Evolutionary conservation across 2,888 invertebrate species (phyloP).

Genomic region (Pollenia griseotomentosa): DNA sequence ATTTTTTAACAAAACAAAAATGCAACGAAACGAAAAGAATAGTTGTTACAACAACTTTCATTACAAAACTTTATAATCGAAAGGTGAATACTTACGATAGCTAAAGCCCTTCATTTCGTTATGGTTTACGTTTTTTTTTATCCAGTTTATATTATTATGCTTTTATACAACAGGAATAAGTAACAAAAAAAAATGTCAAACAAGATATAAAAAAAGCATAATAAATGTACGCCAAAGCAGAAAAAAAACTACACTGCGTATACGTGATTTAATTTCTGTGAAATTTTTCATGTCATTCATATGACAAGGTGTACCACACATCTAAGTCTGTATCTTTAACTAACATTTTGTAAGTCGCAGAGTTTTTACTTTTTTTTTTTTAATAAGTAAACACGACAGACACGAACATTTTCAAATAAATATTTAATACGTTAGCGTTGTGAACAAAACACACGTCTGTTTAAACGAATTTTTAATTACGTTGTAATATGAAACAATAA

Average conservation of each 20-base stretch:
- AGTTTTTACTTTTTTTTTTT: not conserved
- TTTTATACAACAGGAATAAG: not conserved
- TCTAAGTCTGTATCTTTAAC: not conserved
- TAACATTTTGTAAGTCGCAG: not conserved
- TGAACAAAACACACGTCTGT: not conserved
- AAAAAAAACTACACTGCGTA: conserved; percentile 35
- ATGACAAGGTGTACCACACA: conserved; percentile 38
- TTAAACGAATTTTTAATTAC: not conserved
- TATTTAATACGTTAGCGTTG: not conserved
- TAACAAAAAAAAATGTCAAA: not conserved
- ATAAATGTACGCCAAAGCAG: not conserved
- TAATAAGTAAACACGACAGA: not conserved
- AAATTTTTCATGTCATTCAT: conserved; percentile 56
- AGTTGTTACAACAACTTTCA: not conserved
- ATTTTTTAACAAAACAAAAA: not conserved
- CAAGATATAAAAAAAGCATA: not conserved
- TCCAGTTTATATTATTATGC: not conserved
- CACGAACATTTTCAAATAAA: not conserved
- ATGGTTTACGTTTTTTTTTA: not conserved
- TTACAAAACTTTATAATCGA: conserved; percentile 24
- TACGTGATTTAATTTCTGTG: conserved; percentile 71
- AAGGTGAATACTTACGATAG: not conserved
- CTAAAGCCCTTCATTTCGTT: not conserved
- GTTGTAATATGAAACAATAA: not conserved
- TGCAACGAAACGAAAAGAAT: not conserved